Evolutionary conservation across 2,113 vertebrate species (phyloP).

Genomic region (Caranx melampygus): DNA sequence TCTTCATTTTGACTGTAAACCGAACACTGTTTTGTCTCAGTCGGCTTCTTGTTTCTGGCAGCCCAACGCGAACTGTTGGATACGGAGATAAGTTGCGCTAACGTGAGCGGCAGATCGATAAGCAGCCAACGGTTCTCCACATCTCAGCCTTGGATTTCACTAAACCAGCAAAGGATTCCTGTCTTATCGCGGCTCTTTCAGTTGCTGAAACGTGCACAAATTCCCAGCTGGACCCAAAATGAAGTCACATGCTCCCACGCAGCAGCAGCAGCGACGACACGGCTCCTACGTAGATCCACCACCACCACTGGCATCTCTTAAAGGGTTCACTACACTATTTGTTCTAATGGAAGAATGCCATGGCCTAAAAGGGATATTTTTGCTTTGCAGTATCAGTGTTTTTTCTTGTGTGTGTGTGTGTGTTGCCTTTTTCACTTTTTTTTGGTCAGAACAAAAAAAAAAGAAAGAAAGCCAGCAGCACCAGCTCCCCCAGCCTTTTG

Average conservation of each 20-base stretch:
- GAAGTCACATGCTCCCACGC: constrained; percentile 35
- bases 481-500: constrained; percentile 57
- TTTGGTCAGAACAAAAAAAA: constrained; percentile 60
- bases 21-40: constrained; percentile 78
- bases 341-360: constrained; percentile 54
- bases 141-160: constrained; percentile 60
- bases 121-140: constrained; percentile 38
- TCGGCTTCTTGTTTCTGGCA: constrained; percentile 48
- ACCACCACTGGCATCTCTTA: background rate
- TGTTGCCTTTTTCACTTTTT: constrained; percentile 65
- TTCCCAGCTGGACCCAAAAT: constrained; percentile 52
- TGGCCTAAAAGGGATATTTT: constrained; percentile 82
- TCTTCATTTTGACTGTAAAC: constrained; percentile 77
- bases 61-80: constrained; percentile 64
- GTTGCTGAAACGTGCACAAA: constrained; percentile 49
- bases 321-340: constrained; percentile 45
- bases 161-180: constrained; percentile 42
- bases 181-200: constrained; percentile 59
- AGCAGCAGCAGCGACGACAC: constrained; percentile 4
- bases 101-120: constrained; percentile 47
- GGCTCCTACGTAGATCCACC: background rate
- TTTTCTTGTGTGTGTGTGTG: constrained; percentile 39
- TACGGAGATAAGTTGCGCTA: constrained; percentile 54
- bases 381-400: constrained; percentile 74
- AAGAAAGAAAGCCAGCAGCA: constrained; percentile 31